Base-by-base conservation (phyloP, 2,113 vertebrate genomes). In the Leptosomus discolor region DNA sequence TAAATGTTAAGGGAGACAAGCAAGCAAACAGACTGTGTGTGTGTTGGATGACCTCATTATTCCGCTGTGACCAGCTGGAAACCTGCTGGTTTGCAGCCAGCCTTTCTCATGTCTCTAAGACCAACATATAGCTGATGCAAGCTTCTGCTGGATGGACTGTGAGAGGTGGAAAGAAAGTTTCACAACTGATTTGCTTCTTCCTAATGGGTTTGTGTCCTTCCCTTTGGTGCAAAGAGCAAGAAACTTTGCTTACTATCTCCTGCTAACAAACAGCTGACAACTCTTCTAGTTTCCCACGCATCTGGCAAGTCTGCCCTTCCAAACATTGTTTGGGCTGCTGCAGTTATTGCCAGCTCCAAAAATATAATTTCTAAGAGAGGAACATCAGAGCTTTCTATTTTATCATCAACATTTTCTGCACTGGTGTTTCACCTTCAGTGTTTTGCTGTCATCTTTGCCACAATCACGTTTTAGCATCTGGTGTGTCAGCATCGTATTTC, bases 401-500 rank as follows among this genome's bases (percentile, higher is more conserved):
- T 36, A 68, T 75, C 77, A 91, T 87, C 75, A 54, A 41, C 45
- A 4, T 43, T 78, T 92, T 68, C 75, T 56, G 70, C 77, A 6
- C 53, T 80, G 92, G 81, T 37, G 85, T 93, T 96, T 97, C 97
- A 96, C 97, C 94, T 97, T 96, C 91, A 87, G 60, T 81, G 79
- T 94, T 93, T 91, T 81, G 86, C 95, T 90, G 37, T 88, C 92
- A 71, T 93, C 91, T 95, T 65, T 93, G 94, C 94, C 96, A 96
- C 54, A 34, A 93, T 94, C 92, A 92, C 45, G 43, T 96, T 95
- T 90, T 26, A 92, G 79, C 94, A 96, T 96, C 95, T 96, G 97
- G 96, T 97, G 90, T 82, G 94, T 97, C 97, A 97, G 97, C 97
- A 97, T 53, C 92, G 11, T 74, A 81, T 85, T 86, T 93, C 92